Evolutionary conservation across 2,888 invertebrate genomes (phyloP).

Genomic region (Cotesia congregata): DNA sequence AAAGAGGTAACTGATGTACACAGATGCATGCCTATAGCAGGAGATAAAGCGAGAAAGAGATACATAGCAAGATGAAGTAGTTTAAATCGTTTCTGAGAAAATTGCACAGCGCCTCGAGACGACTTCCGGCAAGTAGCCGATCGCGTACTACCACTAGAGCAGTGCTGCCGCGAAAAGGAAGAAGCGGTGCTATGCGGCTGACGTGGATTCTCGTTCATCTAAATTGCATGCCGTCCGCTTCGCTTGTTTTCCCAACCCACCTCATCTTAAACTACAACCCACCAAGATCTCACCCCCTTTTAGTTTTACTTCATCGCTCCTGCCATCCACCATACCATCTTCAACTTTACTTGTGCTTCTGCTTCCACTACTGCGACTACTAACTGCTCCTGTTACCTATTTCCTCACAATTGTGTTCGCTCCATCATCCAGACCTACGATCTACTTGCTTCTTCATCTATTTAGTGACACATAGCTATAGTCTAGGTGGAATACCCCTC

Average conservation of each 20-base stretch:
- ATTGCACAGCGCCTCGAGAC: constrained; percentile 48
- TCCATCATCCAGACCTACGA: not conserved
- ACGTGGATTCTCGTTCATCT: constrained; percentile 33
- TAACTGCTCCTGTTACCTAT: not conserved
- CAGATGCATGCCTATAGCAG: constrained; percentile 24
- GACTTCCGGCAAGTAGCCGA: constrained; percentile 52
- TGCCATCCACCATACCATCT: not conserved
- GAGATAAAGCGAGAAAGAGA: not conserved
- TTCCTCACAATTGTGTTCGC: constrained; percentile 4
- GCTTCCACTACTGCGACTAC: not conserved
- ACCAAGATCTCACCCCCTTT: constrained; percentile 13
- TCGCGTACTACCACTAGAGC: constrained; percentile 35
- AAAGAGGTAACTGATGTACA: not conserved
- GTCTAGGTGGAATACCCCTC: not conserved
- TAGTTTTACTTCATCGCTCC: constrained; percentile 18
- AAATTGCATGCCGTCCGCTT: constrained; percentile 39
- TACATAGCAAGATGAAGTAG: constrained; percentile 27
- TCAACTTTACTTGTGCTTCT: not conserved
- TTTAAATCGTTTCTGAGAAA: constrained; percentile 47
- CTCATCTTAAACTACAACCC: constrained; percentile 22
- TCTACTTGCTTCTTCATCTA: not conserved
- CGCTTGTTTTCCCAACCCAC: constrained; percentile 45
- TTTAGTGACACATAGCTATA: not conserved
- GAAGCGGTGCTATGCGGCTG: constrained; percentile 18
- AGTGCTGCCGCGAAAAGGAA: constrained; percentile 1